phyloP scores from a whole-genome alignment of 2,797 vertebrate genomes.

The Lateolabrax maculatus region DNA sequence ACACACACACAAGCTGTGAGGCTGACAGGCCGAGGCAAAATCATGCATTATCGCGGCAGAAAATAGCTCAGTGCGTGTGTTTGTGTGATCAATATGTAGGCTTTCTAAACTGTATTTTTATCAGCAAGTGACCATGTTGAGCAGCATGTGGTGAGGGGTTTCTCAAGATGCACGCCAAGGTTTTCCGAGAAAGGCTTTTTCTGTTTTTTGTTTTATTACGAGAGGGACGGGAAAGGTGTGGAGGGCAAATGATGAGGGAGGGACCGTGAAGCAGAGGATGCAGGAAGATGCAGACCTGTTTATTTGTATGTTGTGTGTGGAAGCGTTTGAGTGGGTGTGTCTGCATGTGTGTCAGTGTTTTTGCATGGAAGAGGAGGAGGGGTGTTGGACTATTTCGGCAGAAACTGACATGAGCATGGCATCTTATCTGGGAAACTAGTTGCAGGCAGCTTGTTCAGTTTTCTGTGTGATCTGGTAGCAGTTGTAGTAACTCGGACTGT shows the following conservation, averaged over 20 bases:
- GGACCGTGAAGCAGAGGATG: not conserved
- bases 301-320: slow-evolving; percentile 49
- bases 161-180: slow-evolving; percentile 59
- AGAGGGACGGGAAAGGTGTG: slow-evolving; percentile 57
- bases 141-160: slow-evolving; percentile 50
- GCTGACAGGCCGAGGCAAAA: slow-evolving; percentile 59
- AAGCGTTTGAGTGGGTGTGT: slow-evolving; percentile 47
- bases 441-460: not conserved
- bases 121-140: slow-evolving; percentile 50
- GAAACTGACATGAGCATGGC: not conserved
- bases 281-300: slow-evolving; percentile 51
- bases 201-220: too few species aligned
- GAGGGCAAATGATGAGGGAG: slow-evolving; percentile 39
- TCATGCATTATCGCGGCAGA: slow-evolving; percentile 61
- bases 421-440: not conserved
- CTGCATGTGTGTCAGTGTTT: slow-evolving; percentile 27
- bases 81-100: slow-evolving; percentile 65
- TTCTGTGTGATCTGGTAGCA: not conserved
- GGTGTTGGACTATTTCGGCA: not conserved
- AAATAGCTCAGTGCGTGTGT: slow-evolving; percentile 60
- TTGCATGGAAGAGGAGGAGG: slow-evolving; percentile 17
- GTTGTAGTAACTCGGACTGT: not conserved
- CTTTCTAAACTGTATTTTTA: slow-evolving; percentile 67
- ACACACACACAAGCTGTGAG: slow-evolving; percentile 39
- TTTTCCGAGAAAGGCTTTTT: slow-evolving; percentile 53